Evolutionary conservation across 2,113 vertebrate genomes (phyloP).

Genomic region (Anser brachyrhynchus): DNA sequence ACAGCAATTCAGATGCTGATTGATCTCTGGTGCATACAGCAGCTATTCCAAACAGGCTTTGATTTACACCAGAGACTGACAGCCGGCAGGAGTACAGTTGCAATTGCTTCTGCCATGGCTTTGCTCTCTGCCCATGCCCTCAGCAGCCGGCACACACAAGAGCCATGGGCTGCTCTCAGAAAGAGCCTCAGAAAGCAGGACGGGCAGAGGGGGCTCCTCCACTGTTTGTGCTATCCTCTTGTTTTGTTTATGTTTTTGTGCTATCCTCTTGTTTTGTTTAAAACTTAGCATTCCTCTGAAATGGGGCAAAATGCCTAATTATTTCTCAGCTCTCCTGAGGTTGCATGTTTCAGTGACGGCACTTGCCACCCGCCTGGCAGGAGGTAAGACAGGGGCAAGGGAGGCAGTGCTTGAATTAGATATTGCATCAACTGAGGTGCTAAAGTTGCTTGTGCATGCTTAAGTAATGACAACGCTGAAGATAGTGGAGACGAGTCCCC

Average conservation of each 20-base stretch:
- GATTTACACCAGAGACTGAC: background rate
- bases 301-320: background rate
- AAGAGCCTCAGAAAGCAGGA: background rate
- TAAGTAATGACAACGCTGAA: slow-evolving; percentile 42
- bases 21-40: background rate
- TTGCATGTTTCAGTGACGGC: background rate
- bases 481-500: slow-evolving; percentile 42
- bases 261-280: background rate
- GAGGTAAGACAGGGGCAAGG: background rate
- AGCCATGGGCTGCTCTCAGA: background rate
- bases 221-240: background rate
- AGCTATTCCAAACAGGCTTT: background rate
- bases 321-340: background rate
- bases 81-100: background rate
- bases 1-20: background rate
- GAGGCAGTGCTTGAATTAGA: background rate
- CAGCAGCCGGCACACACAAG: accelerated
- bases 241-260: background rate
- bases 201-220: background rate
- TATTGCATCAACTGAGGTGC: background rate
- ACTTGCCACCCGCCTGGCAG: background rate
- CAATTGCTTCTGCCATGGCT: background rate
- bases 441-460: slow-evolving; percentile 40
- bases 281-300: background rate
- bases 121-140: background rate